Evolutionary conservation across 2,113 vertebrate genomes (phyloP).

Genomic region (Hippoglossus stenolepis): DNA sequence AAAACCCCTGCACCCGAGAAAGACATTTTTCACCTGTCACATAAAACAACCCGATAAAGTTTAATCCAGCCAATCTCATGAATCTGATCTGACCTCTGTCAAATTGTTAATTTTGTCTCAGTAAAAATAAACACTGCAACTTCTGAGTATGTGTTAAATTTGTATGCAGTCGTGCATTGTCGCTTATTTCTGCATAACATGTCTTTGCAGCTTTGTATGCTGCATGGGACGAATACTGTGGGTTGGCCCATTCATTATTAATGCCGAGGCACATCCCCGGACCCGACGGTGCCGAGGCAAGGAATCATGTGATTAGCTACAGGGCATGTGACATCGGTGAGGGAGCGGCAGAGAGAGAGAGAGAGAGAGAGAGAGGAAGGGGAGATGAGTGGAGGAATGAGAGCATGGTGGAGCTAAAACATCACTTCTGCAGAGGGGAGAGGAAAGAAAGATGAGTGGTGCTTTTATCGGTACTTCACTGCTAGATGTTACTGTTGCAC

Average conservation of each 20-base stretch:
- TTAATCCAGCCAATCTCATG: not conserved
- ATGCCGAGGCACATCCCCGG: slow-evolving; percentile 47
- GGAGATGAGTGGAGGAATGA: slow-evolving; percentile 21
- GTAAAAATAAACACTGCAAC: not conserved
- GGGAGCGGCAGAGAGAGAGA: slow-evolving; percentile 6
- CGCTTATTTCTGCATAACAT: slow-evolving; percentile 18
- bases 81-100: not conserved
- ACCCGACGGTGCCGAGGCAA: slow-evolving; percentile 43
- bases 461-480: not conserved
- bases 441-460: slow-evolving; percentile 10
- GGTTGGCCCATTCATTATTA: slow-evolving; percentile 63
- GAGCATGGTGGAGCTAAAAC: slow-evolving; percentile 5
- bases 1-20: not conserved
- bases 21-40: slow-evolving; percentile 9
- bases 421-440: slow-evolving; percentile 21
- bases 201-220: slow-evolving; percentile 21
- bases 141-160: not conserved
- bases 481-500: not conserved
- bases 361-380: not conserved
- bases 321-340: slow-evolving; percentile 26
- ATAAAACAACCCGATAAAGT: slow-evolving; percentile 2
- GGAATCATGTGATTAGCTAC: slow-evolving; percentile 38
- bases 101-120: not conserved
- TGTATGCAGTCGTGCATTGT: not conserved
- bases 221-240: slow-evolving; percentile 25